These are phyloP conservation scores for Oncorhynchus tshawytscha DNA, from an alignment of 2,113 vertebrate species.

Conservation along the genomic window DNA sequence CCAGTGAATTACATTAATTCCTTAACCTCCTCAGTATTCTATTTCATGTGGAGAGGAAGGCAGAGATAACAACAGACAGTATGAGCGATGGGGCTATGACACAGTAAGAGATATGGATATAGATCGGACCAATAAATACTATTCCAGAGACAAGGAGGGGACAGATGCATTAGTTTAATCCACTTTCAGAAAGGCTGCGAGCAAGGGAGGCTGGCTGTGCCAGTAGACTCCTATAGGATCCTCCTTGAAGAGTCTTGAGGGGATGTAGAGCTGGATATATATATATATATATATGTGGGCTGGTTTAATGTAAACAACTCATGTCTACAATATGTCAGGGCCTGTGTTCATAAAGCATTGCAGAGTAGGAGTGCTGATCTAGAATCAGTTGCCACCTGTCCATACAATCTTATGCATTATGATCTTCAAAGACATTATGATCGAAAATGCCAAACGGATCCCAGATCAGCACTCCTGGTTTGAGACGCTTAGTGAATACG, in stretches of 20 bases:
- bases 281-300: too few relatives aligned
- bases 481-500: too few relatives aligned
- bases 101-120: constrained; percentile 1
- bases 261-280: too few relatives aligned
- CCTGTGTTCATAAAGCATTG: too few relatives aligned
- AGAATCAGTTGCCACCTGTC: too few relatives aligned
- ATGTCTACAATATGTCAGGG: background rate
- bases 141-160: background rate
- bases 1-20: background rate
- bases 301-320: background rate
- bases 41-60: background rate
- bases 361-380: too few relatives aligned
- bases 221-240: background rate
- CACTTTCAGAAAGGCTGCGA: background rate
- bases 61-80: background rate
- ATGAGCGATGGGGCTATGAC: background rate
- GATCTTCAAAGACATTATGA: too few relatives aligned
- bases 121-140: background rate
- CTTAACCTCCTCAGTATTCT: background rate
- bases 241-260: background rate
- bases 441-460: too few relatives aligned
- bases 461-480: too few relatives aligned
- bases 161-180: background rate
- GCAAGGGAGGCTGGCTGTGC: background rate
- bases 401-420: too few relatives aligned